phyloP scores from a whole-genome alignment of 1,140 invertebrate species.

The Paracyclopina nana region DNA sequence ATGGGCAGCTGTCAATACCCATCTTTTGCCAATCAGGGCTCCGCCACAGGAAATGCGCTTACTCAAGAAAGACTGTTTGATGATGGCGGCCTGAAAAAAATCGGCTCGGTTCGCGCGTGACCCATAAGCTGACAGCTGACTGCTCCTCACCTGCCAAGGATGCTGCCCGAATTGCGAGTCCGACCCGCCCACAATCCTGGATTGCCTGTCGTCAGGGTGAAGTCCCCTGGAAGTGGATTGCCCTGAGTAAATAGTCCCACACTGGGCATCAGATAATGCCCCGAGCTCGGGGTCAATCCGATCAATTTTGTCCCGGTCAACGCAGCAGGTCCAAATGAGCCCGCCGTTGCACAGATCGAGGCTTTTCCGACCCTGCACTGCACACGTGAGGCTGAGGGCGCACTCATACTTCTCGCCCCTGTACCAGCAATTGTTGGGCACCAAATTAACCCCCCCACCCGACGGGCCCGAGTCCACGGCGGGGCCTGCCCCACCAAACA shows the following conservation, averaged over 20 bases:
- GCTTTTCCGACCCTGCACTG: conserved; percentile 60
- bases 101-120: background rate
- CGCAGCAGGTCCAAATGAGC: conserved; percentile 78
- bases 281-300: conserved; percentile 26
- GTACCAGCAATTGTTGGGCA: conserved; percentile 73
- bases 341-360: conserved; percentile 78
- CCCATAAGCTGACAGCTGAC: background rate
- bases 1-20: conserved; percentile 71
- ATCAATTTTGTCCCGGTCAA: conserved; percentile 46
- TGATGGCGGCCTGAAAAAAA: conserved; percentile 64
- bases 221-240: too few species aligned
- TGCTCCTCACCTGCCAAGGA: conserved; percentile 48
- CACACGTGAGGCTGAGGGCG: conserved; percentile 67
- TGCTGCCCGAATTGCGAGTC: conserved; percentile 69
- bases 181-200: conserved; percentile 72
- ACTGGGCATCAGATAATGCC: conserved; percentile 59
- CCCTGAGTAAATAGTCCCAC: too few species aligned
- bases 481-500: background rate
- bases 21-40: conserved; percentile 63
- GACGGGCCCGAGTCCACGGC: background rate
- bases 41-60: conserved; percentile 79
- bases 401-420: conserved; percentile 68
- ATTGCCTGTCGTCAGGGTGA: too few species aligned
- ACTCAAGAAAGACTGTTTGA: conserved; percentile 69
- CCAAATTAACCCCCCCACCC: conserved; percentile 44